Conservation (phyloP, 2,888 invertebrate species). For the Bombyx huttoni region DNA sequence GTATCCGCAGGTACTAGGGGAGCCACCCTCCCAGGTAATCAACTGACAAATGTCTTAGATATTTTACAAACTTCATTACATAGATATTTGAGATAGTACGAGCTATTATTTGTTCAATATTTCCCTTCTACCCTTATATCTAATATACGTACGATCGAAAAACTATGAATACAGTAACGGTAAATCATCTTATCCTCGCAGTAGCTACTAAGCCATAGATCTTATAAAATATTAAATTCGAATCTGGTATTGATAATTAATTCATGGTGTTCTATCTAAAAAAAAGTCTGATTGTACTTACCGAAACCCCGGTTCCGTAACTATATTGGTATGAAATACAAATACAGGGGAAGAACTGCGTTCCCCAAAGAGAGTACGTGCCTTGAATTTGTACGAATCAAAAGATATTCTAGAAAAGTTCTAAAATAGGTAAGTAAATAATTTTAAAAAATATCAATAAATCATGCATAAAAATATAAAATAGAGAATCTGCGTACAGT, state of each 20-base stretch:
- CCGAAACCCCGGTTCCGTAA: constrained; percentile 52
- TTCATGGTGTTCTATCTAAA: background rate
- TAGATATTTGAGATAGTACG: constrained; percentile 32
- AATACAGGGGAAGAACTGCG: constrained; percentile 69
- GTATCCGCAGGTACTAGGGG: constrained; percentile 36
- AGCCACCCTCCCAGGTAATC: constrained; percentile 58
- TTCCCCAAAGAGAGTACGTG: constrained; percentile 53
- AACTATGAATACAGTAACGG: too few species aligned
- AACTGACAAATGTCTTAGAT: constrained; percentile 69
- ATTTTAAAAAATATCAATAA: too few species aligned
- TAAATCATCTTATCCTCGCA: too few species aligned
- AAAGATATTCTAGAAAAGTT: constrained; percentile 5
- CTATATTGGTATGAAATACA: constrained; percentile 62
- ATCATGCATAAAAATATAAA: too few species aligned
- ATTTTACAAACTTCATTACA: constrained; percentile 66
- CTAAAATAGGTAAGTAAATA: constrained; percentile 1
- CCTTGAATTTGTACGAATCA: constrained; percentile 31
- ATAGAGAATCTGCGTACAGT: too few species aligned
- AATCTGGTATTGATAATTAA: too few species aligned
- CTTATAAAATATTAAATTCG: too few species aligned
- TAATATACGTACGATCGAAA: too few species aligned
- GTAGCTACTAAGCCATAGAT: too few species aligned
- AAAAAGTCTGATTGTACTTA: background rate
- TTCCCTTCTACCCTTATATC: background rate
- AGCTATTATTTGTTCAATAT: constrained; percentile 16